phyloP scores from a whole-genome alignment of 2,113 vertebrate species.

The Seriola aureovittata region DNA sequence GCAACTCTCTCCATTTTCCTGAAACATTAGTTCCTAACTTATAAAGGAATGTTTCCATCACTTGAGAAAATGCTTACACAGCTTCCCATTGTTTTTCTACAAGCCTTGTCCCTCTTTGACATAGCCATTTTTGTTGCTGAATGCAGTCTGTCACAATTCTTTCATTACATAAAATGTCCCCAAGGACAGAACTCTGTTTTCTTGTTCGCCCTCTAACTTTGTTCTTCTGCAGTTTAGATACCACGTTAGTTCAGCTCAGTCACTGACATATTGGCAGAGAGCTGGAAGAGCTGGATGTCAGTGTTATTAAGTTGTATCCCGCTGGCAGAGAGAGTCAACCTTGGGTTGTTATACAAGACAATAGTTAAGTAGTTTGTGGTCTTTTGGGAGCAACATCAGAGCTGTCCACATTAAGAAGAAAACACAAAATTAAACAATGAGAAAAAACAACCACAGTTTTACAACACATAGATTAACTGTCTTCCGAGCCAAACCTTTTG shows the following conservation, averaged over 20 bases:
- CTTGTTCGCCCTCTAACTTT: not conserved
- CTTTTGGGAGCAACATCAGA: not conserved
- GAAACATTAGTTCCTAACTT: not conserved
- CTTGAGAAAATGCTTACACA: not conserved
- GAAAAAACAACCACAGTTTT: not conserved
- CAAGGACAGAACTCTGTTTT: slow-evolving; percentile 22
- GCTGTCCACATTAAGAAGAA: not conserved
- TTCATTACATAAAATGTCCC: slow-evolving; percentile 14
- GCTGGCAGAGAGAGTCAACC: not conserved
- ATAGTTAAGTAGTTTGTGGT: not conserved
- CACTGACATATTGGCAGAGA: slow-evolving; percentile 23
- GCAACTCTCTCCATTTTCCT: not conserved
- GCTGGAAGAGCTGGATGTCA: slow-evolving; percentile 13
- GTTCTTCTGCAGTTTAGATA: slow-evolving; percentile 14
- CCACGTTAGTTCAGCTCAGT: slow-evolving; percentile 12
- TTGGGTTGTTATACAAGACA: not conserved
- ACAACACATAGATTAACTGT: not conserved
- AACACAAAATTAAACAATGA: not conserved
- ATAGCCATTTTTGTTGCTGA: not conserved
- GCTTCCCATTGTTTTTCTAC: not conserved
- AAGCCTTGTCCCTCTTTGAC: not conserved
- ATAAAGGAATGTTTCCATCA: not conserved
- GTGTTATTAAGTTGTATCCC: slow-evolving; percentile 25
- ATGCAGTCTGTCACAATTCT: slow-evolving; percentile 8
- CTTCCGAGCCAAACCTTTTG: no score